A percentile compares a stretch with the other conserved stretches of the same genome.
These are phyloP conservation scores for Drosophila kokeensis DNA, from an alignment of 2,888 invertebrate genomes.

Conservation along the genomic window DNA sequence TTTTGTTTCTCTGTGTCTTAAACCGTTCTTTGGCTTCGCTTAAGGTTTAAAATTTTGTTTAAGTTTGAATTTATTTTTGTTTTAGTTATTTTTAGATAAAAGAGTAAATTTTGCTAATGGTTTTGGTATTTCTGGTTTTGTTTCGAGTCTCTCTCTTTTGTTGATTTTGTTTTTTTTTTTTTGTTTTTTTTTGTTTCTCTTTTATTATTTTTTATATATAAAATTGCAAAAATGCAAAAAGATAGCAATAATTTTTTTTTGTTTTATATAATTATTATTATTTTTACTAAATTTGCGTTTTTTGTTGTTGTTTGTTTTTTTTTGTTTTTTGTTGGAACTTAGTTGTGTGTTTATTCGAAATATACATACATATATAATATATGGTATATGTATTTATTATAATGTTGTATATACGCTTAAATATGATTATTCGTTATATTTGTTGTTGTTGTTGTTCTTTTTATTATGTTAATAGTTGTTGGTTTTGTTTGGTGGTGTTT, in stretches of 20 bases:
- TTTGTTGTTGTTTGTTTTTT: conserved; percentile 48
- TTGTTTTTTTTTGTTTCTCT: conserved; percentile 47
- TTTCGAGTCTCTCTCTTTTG: conserved; percentile 44
- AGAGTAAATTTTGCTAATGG: conserved; percentile 85
- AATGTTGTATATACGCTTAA: conserved; percentile 73
- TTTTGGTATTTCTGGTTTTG: conserved; percentile 55
- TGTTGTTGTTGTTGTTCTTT: conserved; percentile 52
- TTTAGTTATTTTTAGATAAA: conserved; percentile 80
- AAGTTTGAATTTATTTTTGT: conserved; percentile 66
- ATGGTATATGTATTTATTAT: conserved; percentile 65
- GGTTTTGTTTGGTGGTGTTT: conserved; percentile 84
- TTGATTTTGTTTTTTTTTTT: conserved; percentile 46
- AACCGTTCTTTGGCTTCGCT: conserved; percentile 70
- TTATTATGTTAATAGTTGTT: conserved; percentile 82
- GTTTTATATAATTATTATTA: conserved; percentile 56
- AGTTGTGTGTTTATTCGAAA: conserved; percentile 69
- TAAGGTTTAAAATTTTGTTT: conserved; percentile 78
- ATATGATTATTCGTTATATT: conserved; percentile 81
- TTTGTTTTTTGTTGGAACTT: conserved; percentile 83
- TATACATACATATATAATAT: conserved; percentile 62
- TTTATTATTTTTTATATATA: conserved; percentile 74
- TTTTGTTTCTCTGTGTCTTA: conserved; percentile 36
- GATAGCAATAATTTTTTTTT: conserved; percentile 82
- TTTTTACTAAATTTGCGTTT: conserved; percentile 75
- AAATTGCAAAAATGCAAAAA: conserved; percentile 86